Conservation (phyloP, 2,113 vertebrate genomes). For the Hippocampus comes region DNA sequence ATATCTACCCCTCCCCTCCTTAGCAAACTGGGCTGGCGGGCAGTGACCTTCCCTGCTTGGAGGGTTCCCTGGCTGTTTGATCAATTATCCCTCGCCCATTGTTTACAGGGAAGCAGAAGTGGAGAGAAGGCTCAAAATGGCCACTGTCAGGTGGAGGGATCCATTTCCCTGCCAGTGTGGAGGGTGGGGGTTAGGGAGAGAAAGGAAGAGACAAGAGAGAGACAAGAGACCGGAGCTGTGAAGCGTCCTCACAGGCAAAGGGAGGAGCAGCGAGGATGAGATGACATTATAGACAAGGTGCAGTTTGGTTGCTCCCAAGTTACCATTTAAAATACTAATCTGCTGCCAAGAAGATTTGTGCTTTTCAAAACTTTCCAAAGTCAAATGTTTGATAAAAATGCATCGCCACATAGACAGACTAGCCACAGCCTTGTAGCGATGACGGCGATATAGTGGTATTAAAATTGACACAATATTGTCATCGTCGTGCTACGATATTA, state of each 20-base stretch:
- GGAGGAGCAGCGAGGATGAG: conserved; percentile 64
- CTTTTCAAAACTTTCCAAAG: conserved; percentile 24
- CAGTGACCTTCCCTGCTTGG: conserved; percentile 76
- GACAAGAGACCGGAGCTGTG: conserved; percentile 71
- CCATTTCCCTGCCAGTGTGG: conserved; percentile 69
- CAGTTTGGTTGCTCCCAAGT: conserved; percentile 31
- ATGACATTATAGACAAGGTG: conserved; percentile 60
- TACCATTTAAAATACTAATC: conserved; percentile 37
- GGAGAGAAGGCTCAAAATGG: conserved; percentile 72
- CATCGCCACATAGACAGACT: neutral
- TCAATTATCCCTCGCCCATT: conserved; percentile 82
- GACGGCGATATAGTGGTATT: no score
- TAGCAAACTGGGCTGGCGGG: conserved; percentile 54
- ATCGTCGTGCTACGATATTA: no score
- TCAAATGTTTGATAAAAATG: neutral
- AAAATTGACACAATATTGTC: no score
- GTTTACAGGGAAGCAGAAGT: conserved; percentile 72
- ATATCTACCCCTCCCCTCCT: conserved; percentile 16
- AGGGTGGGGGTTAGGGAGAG: conserved; percentile 60
- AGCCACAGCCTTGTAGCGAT: no score
- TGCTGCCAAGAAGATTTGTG: conserved; percentile 8
- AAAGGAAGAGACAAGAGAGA: conserved; percentile 61
- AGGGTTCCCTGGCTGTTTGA: conserved; percentile 77
- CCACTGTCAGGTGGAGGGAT: conserved; percentile 75
- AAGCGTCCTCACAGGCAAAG: conserved; percentile 64